Percentiles rank a stretch among this genome's conserved stretches.
phyloP scores from a whole-genome alignment of 2,797 vertebrate genomes.

The Notolabrus celidotus region DNA sequence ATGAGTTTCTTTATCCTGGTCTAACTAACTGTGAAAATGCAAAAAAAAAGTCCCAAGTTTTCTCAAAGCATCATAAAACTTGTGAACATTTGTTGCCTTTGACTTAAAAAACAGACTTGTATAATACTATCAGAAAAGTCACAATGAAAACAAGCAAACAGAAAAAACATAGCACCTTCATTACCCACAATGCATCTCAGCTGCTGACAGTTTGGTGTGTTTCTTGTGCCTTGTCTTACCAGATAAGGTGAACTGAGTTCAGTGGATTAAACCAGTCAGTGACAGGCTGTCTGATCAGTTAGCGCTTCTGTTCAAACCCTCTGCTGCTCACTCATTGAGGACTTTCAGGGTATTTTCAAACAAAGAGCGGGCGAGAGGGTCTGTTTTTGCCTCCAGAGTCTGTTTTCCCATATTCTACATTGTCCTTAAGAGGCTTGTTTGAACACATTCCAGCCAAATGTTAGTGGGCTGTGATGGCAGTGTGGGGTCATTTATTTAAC shows the following conservation, averaged over 20 bases:
- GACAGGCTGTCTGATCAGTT: constrained; percentile 32
- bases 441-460: constrained; percentile 78
- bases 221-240: neutral
- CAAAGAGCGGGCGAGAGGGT: constrained; percentile 37
- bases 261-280: constrained; percentile 31
- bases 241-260: constrained; percentile 24
- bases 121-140: neutral
- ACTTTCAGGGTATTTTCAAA: constrained; percentile 27
- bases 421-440: constrained; percentile 59
- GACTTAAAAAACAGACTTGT: neutral
- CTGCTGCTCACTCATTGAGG: constrained; percentile 10
- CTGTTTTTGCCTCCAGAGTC: constrained; percentile 42
- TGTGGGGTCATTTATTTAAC: constrained; percentile 82
- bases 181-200: neutral
- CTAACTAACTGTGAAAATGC: no score
- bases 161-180: neutral
- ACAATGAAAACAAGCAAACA: neutral
- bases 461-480: constrained; percentile 60
- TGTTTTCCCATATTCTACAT: constrained; percentile 53
- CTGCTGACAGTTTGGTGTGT: neutral
- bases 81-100: neutral
- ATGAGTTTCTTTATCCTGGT: no score
- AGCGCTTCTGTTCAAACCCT: constrained; percentile 14
- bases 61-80: neutral
- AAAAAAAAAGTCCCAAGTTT: neutral